A percentile compares a stretch with the other conserved stretches of the same genome.
Conservation (phyloP, 2,797 vertebrate genomes). For the Acrocephalus scirpaceus region DNA sequence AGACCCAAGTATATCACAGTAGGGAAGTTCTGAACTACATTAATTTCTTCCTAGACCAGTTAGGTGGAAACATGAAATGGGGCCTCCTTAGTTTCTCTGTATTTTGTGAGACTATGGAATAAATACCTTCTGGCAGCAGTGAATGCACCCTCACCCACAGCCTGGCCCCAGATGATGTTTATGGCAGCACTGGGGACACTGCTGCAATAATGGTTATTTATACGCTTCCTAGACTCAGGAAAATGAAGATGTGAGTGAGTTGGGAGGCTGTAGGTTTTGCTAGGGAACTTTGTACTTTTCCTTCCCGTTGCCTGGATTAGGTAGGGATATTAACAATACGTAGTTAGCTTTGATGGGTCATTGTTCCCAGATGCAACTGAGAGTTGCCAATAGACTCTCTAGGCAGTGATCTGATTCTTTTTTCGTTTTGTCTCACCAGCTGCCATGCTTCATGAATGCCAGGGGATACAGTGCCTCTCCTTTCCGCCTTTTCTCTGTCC, state of each 20-base stretch:
- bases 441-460: conserved; percentile 45
- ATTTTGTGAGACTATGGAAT: neutral
- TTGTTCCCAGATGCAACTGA: conserved; percentile 68
- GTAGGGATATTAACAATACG: conserved; percentile 9
- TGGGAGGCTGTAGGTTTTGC: neutral
- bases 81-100: neutral
- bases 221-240: neutral
- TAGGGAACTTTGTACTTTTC: neutral
- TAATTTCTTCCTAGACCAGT: neutral
- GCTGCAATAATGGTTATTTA: neutral
- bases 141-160: neutral
- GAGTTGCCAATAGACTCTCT: conserved; percentile 62
- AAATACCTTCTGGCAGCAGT: neutral
- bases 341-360: conserved; percentile 67
- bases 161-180: neutral
- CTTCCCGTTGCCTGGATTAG: neutral
- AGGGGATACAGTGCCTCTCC: conserved; percentile 22
- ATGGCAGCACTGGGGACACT: neutral
- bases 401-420: conserved; percentile 48
- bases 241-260: neutral
- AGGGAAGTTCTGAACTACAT: neutral
- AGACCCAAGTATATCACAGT: neutral
- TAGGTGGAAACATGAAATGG: neutral
- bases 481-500: neutral
- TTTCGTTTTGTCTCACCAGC: conserved; percentile 64